A percentile compares a stretch with the other conserved stretches of the same genome.
Evolutionary conservation across 37 sponge, comb jelly and placozoan genomes (phyloP).

Genomic region (Spongia lamella): DNA sequence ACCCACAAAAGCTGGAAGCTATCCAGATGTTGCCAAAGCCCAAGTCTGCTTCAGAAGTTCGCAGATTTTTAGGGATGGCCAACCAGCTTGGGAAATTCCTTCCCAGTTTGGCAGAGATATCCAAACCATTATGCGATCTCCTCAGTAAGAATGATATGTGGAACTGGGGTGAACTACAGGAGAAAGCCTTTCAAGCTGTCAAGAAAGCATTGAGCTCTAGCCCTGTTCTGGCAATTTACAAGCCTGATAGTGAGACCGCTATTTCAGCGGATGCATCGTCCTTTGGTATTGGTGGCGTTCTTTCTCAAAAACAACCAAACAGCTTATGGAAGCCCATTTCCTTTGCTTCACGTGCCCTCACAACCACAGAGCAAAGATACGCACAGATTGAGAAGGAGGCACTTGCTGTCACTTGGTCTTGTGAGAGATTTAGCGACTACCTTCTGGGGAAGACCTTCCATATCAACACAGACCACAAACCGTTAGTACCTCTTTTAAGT

Average conservation of each 20-base stretch:
- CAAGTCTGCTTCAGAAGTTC: no score
- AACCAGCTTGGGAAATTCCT: not conserved
- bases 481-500: no score
- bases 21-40: no score
- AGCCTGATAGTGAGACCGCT: not conserved
- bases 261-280: conserved; percentile 21
- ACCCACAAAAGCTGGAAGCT: no score
- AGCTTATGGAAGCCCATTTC: conserved; percentile 1
- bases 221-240: not conserved
- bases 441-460: not conserved
- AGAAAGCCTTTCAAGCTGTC: not conserved
- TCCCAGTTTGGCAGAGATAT: not conserved
- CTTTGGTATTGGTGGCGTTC: conserved; percentile 21
- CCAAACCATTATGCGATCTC: not conserved
- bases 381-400: no score
- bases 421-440: not conserved
- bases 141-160: not conserved
- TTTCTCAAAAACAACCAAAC: conserved; percentile 35
- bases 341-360: not conserved
- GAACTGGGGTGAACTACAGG: not conserved
- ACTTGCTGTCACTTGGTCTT: no score
- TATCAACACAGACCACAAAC: conserved; percentile 17
- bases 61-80: no score
- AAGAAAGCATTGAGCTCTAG: not conserved
- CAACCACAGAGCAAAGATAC: no score